Evolutionary conservation across 1,140 invertebrate species (phyloP).

Genomic region (Calliphora vicina): DNA sequence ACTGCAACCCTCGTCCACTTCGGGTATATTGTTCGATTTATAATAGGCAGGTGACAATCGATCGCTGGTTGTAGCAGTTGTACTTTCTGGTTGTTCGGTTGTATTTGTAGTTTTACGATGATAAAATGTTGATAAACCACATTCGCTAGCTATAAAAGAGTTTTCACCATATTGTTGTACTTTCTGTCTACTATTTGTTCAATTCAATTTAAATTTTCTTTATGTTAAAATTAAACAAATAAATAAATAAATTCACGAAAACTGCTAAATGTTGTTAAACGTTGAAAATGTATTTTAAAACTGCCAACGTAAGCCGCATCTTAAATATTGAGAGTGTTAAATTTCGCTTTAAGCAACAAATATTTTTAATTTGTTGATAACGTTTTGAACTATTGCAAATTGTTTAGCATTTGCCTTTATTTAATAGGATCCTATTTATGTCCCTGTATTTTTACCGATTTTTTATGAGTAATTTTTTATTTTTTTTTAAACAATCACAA

Average conservation of each 20-base stretch:
- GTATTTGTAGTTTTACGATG: background rate
- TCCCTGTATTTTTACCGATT: too few relatives aligned
- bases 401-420: too few relatives aligned
- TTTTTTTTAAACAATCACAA: too few relatives aligned
- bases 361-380: background rate
- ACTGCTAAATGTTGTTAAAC: background rate
- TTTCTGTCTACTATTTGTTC: background rate
- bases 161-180: background rate
- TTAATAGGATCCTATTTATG: too few relatives aligned
- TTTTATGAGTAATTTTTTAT: too few relatives aligned
- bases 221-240: too few relatives aligned
- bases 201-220: background rate
- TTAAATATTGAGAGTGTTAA: background rate
- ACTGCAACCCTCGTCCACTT: constrained; percentile 41
- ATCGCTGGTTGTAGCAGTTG: constrained; percentile 39
- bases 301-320: background rate
- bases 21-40: constrained; percentile 51
- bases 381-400: background rate
- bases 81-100: background rate
- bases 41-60: constrained; percentile 31
- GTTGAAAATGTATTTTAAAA: background rate
- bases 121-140: background rate
- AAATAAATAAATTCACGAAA: background rate
- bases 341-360: background rate
- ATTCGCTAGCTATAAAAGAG: background rate